Evolutionary conservation across 2,113 vertebrate genomes (phyloP), one percentile per base, ranked within the genome.

Genomic region (Centropristis striata): DNA sequence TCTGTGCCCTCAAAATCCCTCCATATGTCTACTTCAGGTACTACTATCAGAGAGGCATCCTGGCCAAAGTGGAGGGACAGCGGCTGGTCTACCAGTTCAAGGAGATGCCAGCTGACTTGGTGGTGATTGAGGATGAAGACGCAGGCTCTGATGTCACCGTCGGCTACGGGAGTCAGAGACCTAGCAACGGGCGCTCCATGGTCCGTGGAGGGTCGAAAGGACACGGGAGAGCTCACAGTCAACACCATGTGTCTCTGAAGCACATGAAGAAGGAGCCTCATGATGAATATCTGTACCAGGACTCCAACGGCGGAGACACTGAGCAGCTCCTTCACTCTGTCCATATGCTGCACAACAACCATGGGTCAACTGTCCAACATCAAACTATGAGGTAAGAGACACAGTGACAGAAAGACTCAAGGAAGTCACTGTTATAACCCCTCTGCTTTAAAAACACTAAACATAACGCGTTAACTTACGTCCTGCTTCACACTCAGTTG

Each of bases 1-100:
- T 32, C 32, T 6, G 32, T 32, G 32, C 32, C 32, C 32, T 32
- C 32, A 32, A 32, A 32, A 32, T 32, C 4, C 6, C 32, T 39
- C 49, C 23, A 18, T 42, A 47, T 54, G n/a, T 73, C 5, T 65
- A 36, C 27, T 64, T 20, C 28, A 97, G 96, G 87, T 97, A 97
- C 82, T 97, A 97, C 90, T 97, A 97, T 80, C 96, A 97, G 79
- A 95, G 96, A 83, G 96, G 96, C n/a, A 97, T 97, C 87, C 92
- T 97, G 73, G 96, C 96, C 59, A 97, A 97, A 88, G 96, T 97
- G 86, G 96, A 97, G 88, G 96, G 96, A 18, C 96, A 97, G 92
- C 92, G 96, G 72, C 93, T 97, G 64, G 96, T 97, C 15, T 97
- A 97, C 83, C 96, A 97, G 90, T 97, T 97, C 86, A 97, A 97